Base-by-base conservation (phyloP, 1,140 invertebrate species). In the Caenorhabditis remanei region DNA sequence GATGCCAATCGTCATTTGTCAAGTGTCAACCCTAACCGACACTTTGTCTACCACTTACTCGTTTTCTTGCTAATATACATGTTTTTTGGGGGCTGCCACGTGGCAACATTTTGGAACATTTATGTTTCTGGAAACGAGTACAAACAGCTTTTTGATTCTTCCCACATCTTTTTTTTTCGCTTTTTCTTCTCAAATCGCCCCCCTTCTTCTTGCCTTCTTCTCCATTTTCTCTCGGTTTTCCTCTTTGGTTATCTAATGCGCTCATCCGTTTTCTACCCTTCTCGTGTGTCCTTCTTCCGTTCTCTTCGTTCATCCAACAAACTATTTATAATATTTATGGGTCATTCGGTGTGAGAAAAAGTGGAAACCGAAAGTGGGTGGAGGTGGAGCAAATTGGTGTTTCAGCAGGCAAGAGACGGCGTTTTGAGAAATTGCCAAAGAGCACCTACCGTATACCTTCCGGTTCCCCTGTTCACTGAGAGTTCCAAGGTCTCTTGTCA, bases 1-100 rank as follows among this genome's bases (percentile, higher is more conserved):
- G 71, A 79, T 79, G 71, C 71, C 58, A 58, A 84, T 58, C 83
- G 58, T 84, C 83, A 84, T 58, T 84, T 84, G 58, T 84, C 83
- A 63, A 84, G 53, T 84, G 55, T 58, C 53, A 63, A 61, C 53
- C 83, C 83, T 24, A 61, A 84, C 58, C 83, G 55, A 58, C 83
- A 84, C 58, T 65, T 65, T 63, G 46, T 67, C 56, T 85, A 61
- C 40, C 40, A 63, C 61, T 48, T 61, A 43, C 13, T 84, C 56
- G 21, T 83, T 46, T 53, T 46, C n/a, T n/a, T 50, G 32, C 46
- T 65, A 48, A 63, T 85, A 43, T 48, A 40, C 43, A 19, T 50
- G 14, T 16, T 46, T 21, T 46, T 32, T 32, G 32, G 32, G 32
- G 32, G 32, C 46, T 32, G 11, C 41, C 55, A 43, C 24, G 24